Base-by-base conservation (phyloP, 2,113 vertebrate species). In the Limnothrissa miodon region DNA sequence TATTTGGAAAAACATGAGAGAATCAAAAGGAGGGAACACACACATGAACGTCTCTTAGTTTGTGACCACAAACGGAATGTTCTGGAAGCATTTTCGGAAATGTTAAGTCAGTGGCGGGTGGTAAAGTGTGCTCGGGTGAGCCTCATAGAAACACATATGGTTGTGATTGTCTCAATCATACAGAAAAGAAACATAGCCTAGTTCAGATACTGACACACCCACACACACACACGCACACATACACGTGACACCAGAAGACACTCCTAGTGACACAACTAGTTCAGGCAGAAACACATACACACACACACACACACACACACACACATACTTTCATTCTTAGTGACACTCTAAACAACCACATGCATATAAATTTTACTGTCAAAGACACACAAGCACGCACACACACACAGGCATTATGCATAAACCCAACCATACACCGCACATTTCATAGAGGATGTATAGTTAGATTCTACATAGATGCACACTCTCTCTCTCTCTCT, bases 81-180 rank as follows among this genome's bases (percentile, higher is more conserved):
- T 93, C 89, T 82, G 85, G 83, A 88, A 86, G 48, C 39, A 29
- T 83, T 56, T 83, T 39, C 79, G 84, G 81, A 89, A 86, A 82
- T 78, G 83, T 89, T 87, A 90, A n/a, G 87, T 90, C 87, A 87
- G 86, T 70, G 84, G 82, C 79, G 78, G 83, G 45, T 85, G 23
- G 79, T 66, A 80, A 39, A 81, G 85, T 79, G 84, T 56, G 87
- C 89, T 39, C 80, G 36, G 39, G 81, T 85, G 66, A 83, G 66
- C 79, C 86, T 79, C 21, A 84, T 85, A 62, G 59, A 62, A 62
- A 85, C 86, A 66, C 92, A 93, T 89, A 83, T 92, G 94, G 91
- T 92, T 91, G 82, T 90, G 86, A 90, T 92, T 91, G 89, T 86
- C 80, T 85, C 81, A 84, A 86, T 86, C 85, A 84, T 42, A 70